These are phyloP conservation scores for Napeogenes inachia DNA, from an alignment of 2,888 invertebrate genomes.

Conservation along the genomic window DNA sequence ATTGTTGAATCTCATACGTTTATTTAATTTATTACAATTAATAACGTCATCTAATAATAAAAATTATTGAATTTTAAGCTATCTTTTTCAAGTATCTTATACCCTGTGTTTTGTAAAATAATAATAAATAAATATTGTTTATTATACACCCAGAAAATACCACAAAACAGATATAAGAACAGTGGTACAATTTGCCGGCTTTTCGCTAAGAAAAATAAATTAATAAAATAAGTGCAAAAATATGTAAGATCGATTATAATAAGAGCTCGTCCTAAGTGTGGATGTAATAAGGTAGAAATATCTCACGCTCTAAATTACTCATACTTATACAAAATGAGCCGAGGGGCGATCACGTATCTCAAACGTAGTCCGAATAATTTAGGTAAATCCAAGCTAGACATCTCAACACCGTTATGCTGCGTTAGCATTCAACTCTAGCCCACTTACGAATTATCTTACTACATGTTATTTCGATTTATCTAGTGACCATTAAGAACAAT, in stretches of 20 bases:
- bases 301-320: conserved; percentile 37
- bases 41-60: neutral
- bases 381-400: conserved; percentile 66
- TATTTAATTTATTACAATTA: neutral
- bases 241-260: neutral
- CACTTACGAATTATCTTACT: conserved; percentile 64
- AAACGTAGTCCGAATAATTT: conserved; percentile 68
- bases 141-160: too few relatives aligned
- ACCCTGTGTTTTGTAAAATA: neutral
- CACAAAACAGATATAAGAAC: too few relatives aligned
- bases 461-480: conserved; percentile 49
- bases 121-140: too few relatives aligned
- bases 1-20: neutral
- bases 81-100: neutral
- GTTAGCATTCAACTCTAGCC: conserved; percentile 58
- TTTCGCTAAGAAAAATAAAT: too few relatives aligned
- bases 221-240: neutral
- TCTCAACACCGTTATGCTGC: conserved; percentile 58
- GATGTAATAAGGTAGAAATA: conserved; percentile 23
- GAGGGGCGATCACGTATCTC: conserved; percentile 46
- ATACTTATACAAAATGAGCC: conserved; percentile 24
- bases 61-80: neutral
- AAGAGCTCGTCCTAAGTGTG: neutral
- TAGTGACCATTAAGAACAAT: conserved; percentile 18
- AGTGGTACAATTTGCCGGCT: too few relatives aligned